Evolutionary conservation across 2,888 invertebrate species (phyloP).

Genomic region (Phoenoteleia sp.): DNA sequence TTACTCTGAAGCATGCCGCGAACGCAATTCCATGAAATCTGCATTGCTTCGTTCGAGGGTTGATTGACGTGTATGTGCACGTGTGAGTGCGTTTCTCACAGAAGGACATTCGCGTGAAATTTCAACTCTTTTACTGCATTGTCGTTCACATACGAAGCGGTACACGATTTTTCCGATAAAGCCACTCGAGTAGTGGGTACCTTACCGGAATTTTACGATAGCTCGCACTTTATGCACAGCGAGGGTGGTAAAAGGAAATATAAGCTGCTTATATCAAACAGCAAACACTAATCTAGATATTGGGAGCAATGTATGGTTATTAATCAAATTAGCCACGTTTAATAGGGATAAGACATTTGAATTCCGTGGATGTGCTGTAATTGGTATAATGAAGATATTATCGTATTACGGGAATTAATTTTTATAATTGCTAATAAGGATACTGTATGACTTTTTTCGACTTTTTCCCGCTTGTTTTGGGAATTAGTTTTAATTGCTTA

Average conservation of each 20-base stretch:
- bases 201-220: slow-evolving; percentile 28
- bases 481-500: too few relatives aligned
- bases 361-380: too few relatives aligned
- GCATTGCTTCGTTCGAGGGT: slow-evolving; percentile 29
- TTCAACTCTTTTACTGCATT: slow-evolving; percentile 41
- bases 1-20: slow-evolving; percentile 34
- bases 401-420: too few relatives aligned
- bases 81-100: not conserved
- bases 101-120: slow-evolving; percentile 33
- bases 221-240: slow-evolving; percentile 15
- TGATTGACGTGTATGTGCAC: slow-evolving; percentile 1
- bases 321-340: too few relatives aligned
- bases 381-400: too few relatives aligned
- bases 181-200: slow-evolving; percentile 14
- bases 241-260: slow-evolving; percentile 24
- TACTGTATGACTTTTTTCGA: too few relatives aligned
- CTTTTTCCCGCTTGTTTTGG: too few relatives aligned
- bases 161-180: slow-evolving; percentile 49
- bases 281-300: not conserved
- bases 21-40: slow-evolving; percentile 33
- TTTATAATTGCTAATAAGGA: too few relatives aligned
- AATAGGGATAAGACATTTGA: too few relatives aligned
- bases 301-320: too few relatives aligned
- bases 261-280: slow-evolving; percentile 2
- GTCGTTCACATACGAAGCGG: slow-evolving; percentile 31